Conservation (phyloP, 2,113 vertebrate genomes). For the Campylorhamphus procurvoides region DNA sequence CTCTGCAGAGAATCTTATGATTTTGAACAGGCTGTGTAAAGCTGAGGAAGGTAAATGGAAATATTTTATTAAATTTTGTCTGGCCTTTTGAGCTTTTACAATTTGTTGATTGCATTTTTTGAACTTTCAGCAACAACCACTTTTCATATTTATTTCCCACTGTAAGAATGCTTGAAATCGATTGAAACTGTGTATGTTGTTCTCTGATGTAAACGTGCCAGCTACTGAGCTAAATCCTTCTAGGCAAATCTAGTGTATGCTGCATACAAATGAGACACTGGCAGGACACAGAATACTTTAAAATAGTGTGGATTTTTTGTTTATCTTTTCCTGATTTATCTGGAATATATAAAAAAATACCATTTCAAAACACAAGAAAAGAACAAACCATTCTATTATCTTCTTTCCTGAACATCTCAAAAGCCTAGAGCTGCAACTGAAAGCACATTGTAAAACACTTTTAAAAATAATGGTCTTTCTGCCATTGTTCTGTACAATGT, state of each 20-base stretch:
- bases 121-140: slow-evolving; percentile 6
- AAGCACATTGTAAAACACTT: slow-evolving; percentile 20
- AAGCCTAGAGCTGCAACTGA: background rate
- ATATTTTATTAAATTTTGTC: slow-evolving; percentile 60
- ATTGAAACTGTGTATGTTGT: slow-evolving; percentile 19
- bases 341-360: background rate
- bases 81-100: slow-evolving; percentile 58
- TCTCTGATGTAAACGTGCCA: slow-evolving; percentile 45
- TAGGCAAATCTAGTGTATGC: slow-evolving; percentile 23
- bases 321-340: background rate
- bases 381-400: background rate
- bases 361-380: slow-evolving; percentile 9
- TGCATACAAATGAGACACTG: slow-evolving; percentile 31
- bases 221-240: slow-evolving; percentile 56
- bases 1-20: slow-evolving; percentile 11
- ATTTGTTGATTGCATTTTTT: slow-evolving; percentile 34
- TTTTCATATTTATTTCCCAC: slow-evolving; percentile 40
- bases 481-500: background rate
- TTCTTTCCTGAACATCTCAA: background rate
- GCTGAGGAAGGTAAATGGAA: slow-evolving; percentile 53
- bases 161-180: slow-evolving; percentile 24
- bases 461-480: background rate
- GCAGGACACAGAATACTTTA: background rate
- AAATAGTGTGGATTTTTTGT: background rate
- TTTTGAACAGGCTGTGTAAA: slow-evolving; percentile 55